Conservation (phyloP, 2,797 vertebrate genomes). For the Lophotriccus pileatus region DNA sequence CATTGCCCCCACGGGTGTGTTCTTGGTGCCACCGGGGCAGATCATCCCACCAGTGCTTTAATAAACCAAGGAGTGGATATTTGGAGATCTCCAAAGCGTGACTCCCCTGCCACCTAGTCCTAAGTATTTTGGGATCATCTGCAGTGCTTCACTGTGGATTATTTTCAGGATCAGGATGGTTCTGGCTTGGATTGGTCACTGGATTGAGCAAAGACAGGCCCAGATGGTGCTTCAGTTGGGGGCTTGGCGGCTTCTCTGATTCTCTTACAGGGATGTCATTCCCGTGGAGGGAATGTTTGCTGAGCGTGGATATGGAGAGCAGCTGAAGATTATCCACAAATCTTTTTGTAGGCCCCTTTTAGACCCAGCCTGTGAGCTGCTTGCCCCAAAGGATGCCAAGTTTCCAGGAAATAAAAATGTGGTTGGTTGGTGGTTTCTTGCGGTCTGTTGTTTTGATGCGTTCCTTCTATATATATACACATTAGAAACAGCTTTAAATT, state of each 20-base stretch:
- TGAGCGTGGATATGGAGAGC: rapidly evolving
- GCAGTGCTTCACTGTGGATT: background rate
- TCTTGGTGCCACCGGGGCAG: background rate
- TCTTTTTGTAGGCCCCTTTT: background rate
- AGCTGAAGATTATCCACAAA: background rate
- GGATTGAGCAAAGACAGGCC: rapidly evolving
- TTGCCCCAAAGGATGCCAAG: background rate
- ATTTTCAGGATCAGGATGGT: background rate
- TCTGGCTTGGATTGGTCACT: background rate
- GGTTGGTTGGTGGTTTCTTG: background rate
- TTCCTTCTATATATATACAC: background rate
- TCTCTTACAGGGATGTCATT: background rate
- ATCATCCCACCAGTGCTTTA: background rate
- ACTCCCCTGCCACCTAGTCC: background rate
- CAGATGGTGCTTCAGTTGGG: background rate
- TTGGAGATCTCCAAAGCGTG: background rate
- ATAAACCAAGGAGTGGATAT: background rate
- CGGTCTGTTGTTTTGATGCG: background rate
- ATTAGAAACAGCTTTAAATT: background rate
- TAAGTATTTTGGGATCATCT: background rate
- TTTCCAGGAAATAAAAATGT: background rate
- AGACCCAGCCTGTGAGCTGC: background rate
- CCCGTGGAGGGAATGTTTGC: background rate
- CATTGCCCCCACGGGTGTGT: background rate
- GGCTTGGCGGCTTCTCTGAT: rapidly evolving